Base-by-base conservation (phyloP, 2,113 vertebrate species). In the Regulus satrapa region DNA sequence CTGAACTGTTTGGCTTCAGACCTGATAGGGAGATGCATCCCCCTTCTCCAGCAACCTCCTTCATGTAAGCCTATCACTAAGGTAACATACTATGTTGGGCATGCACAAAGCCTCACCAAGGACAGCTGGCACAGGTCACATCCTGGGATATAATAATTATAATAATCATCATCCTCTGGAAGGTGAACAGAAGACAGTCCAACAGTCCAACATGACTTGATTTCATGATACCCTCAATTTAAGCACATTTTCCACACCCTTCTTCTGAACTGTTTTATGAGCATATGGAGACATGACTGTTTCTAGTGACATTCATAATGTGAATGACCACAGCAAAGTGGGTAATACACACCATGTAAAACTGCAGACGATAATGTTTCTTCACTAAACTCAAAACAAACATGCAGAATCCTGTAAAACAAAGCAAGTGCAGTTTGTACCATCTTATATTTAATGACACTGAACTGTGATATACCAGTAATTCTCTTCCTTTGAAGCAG, bases 371-470 rank as follows among this genome's bases (percentile, higher is more conserved):
- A 96, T 99, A 99, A 96, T 99, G 99, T 97, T 99, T 99, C 99
- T 99, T 99, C 98, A 99, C 99, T 98, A 99, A 98, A 98, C 99
- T 99, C 98, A 99, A 98, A 89, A 99, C 99, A 99, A 99, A 99
- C 98, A 99, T 99, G 98, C 99, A 99, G 99, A 99, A 99, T 98
- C 99, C 99, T 99, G 98, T 96, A 98, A 98, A 98, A 98, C 97
- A 96, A 98, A 95, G 91, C 55, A 97, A 40, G 49, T 23, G 36
- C 36, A 94, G 52, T 82, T 93, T 91, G 81, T 92, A 68, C 41
- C 93, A 68, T 49, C 38, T 80, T 64, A 26, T 18, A 91, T 56
- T 68, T 48, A 59, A 63, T 61, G 32, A 31, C 23, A 77, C 23
- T 62, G 38, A 83, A 69, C 29, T 29, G 48, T 79, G 54, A 79